Conservation (phyloP, 2,888 invertebrate genomes). For the Biston betularia region DNA sequence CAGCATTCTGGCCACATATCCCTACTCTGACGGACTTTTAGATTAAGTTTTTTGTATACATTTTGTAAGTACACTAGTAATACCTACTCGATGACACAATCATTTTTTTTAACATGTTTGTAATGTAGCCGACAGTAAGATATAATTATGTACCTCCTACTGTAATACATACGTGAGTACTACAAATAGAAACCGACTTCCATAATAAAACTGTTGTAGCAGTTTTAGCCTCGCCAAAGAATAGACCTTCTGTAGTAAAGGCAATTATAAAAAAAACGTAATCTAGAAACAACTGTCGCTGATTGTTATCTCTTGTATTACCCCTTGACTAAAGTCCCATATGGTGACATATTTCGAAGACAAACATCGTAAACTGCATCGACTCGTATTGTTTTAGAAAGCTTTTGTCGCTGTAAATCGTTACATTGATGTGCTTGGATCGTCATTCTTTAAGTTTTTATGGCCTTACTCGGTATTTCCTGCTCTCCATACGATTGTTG, state of each 20-base stretch:
- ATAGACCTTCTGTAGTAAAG: constrained; percentile 22
- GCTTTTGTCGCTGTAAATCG: constrained; percentile 28
- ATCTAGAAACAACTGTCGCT: constrained; percentile 67
- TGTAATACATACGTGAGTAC: no score
- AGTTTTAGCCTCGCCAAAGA: no score
- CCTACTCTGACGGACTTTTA: no score
- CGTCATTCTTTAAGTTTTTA: constrained; percentile 18
- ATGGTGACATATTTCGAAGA: constrained; percentile 63
- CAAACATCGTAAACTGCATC: constrained; percentile 43
- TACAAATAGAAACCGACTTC: background rate
- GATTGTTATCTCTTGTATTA: constrained; percentile 67
- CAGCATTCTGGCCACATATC: no score
- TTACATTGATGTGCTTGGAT: constrained; percentile 21
- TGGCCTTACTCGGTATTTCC: background rate
- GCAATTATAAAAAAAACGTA: constrained; percentile 29
- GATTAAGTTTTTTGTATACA: no score
- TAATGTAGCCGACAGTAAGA: no score
- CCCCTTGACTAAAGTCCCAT: constrained; percentile 57
- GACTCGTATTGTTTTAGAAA: constrained; percentile 49
- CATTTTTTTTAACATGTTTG: background rate
- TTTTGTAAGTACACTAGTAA: no score
- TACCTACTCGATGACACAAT: no score
- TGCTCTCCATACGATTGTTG: background rate
- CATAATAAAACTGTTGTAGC: constrained; percentile 31
- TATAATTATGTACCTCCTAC: no score